Base-by-base conservation (phyloP, 2,797 vertebrate species). In the Lacerta bilineata region DNA sequence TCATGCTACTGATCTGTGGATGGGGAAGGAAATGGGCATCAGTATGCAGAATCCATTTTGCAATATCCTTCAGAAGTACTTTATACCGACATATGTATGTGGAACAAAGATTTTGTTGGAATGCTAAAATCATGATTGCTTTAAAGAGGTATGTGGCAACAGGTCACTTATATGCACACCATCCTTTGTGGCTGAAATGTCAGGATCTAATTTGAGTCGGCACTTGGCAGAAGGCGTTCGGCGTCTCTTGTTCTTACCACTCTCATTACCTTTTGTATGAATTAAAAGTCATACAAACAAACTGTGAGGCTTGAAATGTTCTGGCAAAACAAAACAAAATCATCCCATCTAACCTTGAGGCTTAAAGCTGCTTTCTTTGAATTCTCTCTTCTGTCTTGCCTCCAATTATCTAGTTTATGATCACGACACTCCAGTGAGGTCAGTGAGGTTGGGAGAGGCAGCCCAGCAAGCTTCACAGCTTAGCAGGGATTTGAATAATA, bases 191-290 rank as follows among this genome's bases (percentile, higher is more conserved):
- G 82, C 80, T 89, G 74, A 94, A 93, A 81, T 84, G 15, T 66
- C 71, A 71, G 74, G 83, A 87, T 91, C 92, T 91, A 90, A 94
- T 89, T 83, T 91, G 33, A 89, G 81, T 89, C 94, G 81, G 90
- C 78, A 90, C 0, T 18, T 85, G 61, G 27, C 89, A 93, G 92
- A 87, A 90, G 64, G 69, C 43, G 85, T 87, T 84, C 95, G 84
- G 90, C 87, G 64, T 90, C 84, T 93, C 9, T 85, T 86, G 74
- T 68, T 90, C 86, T 93, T 91, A 66, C 89, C 87, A 68, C 75
- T 93, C 90, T 76, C 68, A 18, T 85, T 50, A 41, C 81, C 77
- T 90, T 66, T 71, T 36, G 11, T 81, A 3, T 82, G 84, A 80
- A 90, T 92, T 90, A 83, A 8, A 88, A 93, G 89, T 91, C 82